Evolutionary conservation across 1,140 invertebrate genomes (phyloP), one percentile per base, ranked within the genome.

Genomic region (Lysiphlebus fabarum): DNA sequence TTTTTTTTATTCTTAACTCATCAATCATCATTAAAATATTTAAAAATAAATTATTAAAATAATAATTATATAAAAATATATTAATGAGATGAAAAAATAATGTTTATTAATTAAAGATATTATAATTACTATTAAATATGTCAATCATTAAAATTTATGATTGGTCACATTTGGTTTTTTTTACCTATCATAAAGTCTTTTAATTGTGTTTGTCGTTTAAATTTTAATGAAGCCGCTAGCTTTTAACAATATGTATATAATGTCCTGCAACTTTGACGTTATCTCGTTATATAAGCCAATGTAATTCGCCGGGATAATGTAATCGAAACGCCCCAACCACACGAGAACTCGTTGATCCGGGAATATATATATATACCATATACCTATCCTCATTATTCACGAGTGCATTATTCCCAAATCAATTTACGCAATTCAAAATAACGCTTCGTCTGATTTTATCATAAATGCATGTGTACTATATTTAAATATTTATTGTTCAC

Each of bases 271-370:
- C 47, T 49, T 49, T 49, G 47, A 49, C 47, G 47, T 49, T 49
- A 49, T 49, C 47, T 49, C 47, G 47, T 49, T 49, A 49, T 26
- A 26, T 34, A 34, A 49, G 47, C 47, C 26, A 49, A 49, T 49
- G 47, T 49, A 49, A 49, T 49, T 49, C 47, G 47, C 47, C 47
- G 47, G 47, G 47, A 49, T 49, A 49, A 49, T 49, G 47, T 49
- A 49, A 49, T 49, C 47, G 47, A 49, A 49, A 49, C 47, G 47
- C 47, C 47, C 17, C 47, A 26, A 34, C 47, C 47, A 49, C 17
- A 26, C 47, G 47, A 49, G 47, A 49, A 49, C 33, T 49, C 26
- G 26, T 34, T 49, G 47, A 34, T 49, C 26, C 33, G 47, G 47
- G 47, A 34, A 49, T 17, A 49, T n/a, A n/a, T n/a, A n/a, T n/a